Percentiles rank a stretch among this genome's conserved stretches.
Conservation (phyloP, 2,797 vertebrate genomes). For the Tiaroga cobitis region DNA sequence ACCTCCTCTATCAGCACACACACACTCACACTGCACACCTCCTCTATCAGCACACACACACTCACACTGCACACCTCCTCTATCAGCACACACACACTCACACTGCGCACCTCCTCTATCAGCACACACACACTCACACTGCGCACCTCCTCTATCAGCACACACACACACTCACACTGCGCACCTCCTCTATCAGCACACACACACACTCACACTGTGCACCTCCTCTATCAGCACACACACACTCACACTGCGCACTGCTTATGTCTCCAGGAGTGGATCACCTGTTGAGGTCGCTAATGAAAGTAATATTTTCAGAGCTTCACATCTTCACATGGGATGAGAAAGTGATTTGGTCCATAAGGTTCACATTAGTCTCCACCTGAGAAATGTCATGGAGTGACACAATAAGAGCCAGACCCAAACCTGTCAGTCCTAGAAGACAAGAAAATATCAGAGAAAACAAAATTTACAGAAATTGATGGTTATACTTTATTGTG, state of each 20-base stretch:
- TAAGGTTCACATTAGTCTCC: neutral
- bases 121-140: no score
- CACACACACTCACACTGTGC: neutral
- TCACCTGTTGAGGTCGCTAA: neutral
- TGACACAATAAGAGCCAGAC: neutral
- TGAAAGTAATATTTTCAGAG: neutral
- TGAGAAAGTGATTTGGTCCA: neutral
- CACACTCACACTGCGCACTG: no score
- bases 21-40: neutral
- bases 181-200: neutral
- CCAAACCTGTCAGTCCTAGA: neutral
- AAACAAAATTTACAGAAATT: neutral
- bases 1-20: neutral
- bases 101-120: neutral
- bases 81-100: neutral
- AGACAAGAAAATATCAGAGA: neutral
- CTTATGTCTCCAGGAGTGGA: neutral
- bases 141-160: no score
- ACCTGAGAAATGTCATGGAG: no score
- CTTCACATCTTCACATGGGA: neutral
- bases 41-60: no score
- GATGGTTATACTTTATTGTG: no score
- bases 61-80: neutral
- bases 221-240: no score
- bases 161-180: no score